phyloP scores from a whole-genome alignment of 2,113 vertebrate genomes.

The Cavia porcellus region DNA sequence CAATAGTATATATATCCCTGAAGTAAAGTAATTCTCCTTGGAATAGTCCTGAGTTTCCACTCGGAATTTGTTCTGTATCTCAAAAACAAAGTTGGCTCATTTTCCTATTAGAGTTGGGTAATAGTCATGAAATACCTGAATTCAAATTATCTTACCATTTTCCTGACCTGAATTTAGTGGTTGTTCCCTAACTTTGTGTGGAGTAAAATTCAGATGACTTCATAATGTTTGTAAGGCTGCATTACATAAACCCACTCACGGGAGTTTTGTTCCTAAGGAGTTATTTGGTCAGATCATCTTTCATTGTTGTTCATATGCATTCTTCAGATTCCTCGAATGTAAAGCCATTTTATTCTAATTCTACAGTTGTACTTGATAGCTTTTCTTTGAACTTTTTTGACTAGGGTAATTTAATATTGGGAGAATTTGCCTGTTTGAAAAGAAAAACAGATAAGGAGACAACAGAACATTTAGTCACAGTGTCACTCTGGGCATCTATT shows the following conservation, averaged over 20 bases:
- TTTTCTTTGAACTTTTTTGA: conserved; percentile 49
- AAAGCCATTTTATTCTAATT: conserved; percentile 34
- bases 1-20: neutral
- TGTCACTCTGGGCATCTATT: conserved; percentile 21
- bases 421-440: neutral
- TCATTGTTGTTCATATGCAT: neutral
- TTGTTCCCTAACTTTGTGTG: neutral
- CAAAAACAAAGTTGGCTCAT: conserved; percentile 10
- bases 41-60: conserved; percentile 46
- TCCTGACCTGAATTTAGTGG: neutral
- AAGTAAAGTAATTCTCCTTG: conserved; percentile 20
- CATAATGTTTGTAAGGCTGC: neutral
- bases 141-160: conserved; percentile 36
- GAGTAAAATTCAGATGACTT: neutral
- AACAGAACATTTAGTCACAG: neutral
- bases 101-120: conserved; percentile 12
- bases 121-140: conserved; percentile 32
- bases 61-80: conserved; percentile 29
- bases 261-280: conserved; percentile 11
- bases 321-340: conserved; percentile 6
- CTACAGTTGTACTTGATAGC: neutral
- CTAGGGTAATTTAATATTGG: neutral
- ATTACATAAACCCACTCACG: neutral
- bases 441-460: neutral
- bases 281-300: conserved; percentile 17